Evolutionary conservation across 37 sponge, comb jelly and placozoan genomes (phyloP).

Genomic region (Agelas oroides): DNA sequence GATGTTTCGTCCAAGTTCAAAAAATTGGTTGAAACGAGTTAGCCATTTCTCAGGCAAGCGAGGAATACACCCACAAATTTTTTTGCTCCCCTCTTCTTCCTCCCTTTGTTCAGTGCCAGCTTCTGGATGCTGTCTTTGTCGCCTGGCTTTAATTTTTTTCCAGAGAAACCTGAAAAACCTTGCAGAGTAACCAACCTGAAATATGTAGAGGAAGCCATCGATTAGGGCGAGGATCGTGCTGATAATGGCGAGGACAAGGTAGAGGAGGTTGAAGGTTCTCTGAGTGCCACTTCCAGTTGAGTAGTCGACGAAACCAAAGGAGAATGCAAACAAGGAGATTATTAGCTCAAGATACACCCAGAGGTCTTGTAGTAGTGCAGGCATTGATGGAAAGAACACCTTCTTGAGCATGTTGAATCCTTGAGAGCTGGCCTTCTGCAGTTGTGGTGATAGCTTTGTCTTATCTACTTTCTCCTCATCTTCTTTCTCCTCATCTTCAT

Average conservation of each 20-base stretch:
- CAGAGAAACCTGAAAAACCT: neutral
- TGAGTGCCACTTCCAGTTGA: neutral
- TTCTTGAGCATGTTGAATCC: constrained; percentile 38
- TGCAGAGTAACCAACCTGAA: constrained; percentile 30
- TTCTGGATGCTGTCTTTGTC: neutral
- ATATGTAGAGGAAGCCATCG: constrained; percentile 60
- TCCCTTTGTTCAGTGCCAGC: constrained; percentile 1
- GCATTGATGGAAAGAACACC: constrained; percentile 42
- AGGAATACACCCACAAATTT: neutral
- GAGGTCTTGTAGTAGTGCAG: constrained; percentile 31
- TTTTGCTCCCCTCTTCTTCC: neutral
- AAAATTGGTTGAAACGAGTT: constrained; percentile 29
- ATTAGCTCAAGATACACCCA: constrained; percentile 59
- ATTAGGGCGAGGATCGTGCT: constrained; percentile 32
- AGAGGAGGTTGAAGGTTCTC: constrained; percentile 20
- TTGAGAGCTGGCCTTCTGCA: constrained; percentile 26
- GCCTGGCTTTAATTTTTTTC: constrained; percentile 12
- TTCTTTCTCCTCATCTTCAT: neutral
- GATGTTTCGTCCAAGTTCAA: constrained; percentile 52
- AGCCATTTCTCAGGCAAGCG: neutral
- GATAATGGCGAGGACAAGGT: constrained; percentile 28
- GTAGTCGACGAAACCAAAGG: constrained; percentile 5
- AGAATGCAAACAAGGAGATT: constrained; percentile 33
- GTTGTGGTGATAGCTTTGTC: constrained; percentile 18
- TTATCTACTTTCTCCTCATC: neutral